Conservation (phyloP, 2,888 invertebrate species). For the Drosophila trichaetosa region DNA sequence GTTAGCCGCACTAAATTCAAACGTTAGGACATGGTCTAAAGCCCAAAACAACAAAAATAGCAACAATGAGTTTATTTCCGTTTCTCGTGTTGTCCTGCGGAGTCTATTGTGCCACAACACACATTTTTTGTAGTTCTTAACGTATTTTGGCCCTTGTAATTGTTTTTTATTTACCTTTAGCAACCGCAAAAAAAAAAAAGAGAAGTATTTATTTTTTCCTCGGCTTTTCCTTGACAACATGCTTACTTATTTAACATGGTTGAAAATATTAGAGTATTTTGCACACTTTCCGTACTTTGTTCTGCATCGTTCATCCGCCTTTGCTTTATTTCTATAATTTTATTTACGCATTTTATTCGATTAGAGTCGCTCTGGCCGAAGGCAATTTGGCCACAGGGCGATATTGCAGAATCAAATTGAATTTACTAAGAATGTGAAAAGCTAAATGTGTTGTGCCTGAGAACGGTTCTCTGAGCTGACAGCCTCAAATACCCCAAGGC, state of each 20-base stretch:
- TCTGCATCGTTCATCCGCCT: conserved; percentile 35
- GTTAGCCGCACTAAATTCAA: conserved; percentile 53
- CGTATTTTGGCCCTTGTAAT: conserved; percentile 42
- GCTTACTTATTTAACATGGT: conserved; percentile 23
- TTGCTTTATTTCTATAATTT: conserved; percentile 50
- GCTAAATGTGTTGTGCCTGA: conserved; percentile 27
- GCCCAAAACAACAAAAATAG: conserved; percentile 18
- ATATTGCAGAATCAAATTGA: conserved; percentile 66
- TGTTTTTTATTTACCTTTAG: conserved; percentile 54
- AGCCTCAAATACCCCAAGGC: conserved; percentile 11
- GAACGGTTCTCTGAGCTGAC: conserved; percentile 3
- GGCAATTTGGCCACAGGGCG: conserved; percentile 42
- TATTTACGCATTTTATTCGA: conserved; percentile 72
- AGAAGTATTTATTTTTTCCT: conserved; percentile 36
- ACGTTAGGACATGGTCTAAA: conserved; percentile 33
- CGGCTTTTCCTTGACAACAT: conserved; percentile 18
- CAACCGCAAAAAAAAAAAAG: conserved; percentile 25
- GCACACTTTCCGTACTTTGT: conserved; percentile 40
- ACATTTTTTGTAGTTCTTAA: conserved; percentile 26
- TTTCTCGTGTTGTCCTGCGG: conserved; percentile 45
- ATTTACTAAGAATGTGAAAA: conserved; percentile 60
- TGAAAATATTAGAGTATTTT: conserved; percentile 52
- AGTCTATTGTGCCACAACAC: conserved; percentile 31
- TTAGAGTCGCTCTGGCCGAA: conserved; percentile 51
- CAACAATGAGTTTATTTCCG: conserved; percentile 67